A percentile compares a stretch with the other conserved stretches of the same genome.
These are phyloP conservation scores for Ciona savignyi DNA, from an alignment of 23 tunicate genomes.

Conservation along the genomic window DNA sequence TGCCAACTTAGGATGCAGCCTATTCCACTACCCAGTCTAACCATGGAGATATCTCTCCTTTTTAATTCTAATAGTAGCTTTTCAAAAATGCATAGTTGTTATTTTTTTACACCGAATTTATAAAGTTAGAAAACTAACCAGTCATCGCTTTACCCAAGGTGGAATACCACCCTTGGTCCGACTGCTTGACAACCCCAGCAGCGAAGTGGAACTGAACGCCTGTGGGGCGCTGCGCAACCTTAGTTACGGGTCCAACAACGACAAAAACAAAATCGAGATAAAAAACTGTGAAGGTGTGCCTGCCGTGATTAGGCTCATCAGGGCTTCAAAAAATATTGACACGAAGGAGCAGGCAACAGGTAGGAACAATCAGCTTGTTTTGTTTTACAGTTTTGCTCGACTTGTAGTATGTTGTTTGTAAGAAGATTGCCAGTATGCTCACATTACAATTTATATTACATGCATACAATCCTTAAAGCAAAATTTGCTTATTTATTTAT, in stretches of 20 bases:
- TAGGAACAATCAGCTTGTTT: background rate
- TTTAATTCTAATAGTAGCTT: too few species aligned
- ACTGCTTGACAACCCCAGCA: conserved; percentile 54
- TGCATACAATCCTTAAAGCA: too few species aligned
- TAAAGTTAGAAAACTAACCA: too few species aligned
- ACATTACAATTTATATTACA: too few species aligned
- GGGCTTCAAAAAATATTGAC: conserved; percentile 33
- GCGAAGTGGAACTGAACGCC: conserved; percentile 71
- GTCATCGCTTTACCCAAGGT: conserved; percentile 28
- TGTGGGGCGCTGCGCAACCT: conserved; percentile 89
- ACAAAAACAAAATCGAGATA: conserved; percentile 83
- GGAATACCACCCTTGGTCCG: conserved; percentile 88
- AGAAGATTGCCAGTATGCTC: too few species aligned
- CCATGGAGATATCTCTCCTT: too few species aligned
- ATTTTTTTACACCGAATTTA: too few species aligned
- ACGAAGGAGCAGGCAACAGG: conserved; percentile 93
- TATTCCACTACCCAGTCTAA: too few species aligned
- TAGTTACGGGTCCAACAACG: conserved; percentile 75
- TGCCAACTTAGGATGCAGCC: too few species aligned
- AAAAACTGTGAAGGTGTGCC: conserved; percentile 98
- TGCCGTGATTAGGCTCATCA: conserved; percentile 59
- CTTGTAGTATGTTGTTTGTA: too few species aligned
- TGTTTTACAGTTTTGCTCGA: background rate
- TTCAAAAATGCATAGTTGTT: too few species aligned
- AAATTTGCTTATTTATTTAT: too few species aligned